A percentile compares a stretch with the other conserved stretches of the same genome.
phyloP scores from a whole-genome alignment of 2,113 vertebrate species.

The Cygnus atratus region DNA sequence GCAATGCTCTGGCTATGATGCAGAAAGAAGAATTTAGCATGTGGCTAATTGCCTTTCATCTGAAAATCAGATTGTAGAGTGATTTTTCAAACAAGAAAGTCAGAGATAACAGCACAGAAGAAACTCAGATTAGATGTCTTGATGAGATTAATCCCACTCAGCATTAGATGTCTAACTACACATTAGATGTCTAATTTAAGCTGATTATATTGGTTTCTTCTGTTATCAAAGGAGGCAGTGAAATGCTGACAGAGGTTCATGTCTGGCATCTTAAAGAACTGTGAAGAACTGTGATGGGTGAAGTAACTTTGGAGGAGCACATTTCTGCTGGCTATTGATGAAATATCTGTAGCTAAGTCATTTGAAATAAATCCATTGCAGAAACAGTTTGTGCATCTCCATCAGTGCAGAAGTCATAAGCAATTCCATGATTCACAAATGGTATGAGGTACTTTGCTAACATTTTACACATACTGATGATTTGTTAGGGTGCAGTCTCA shows the following conservation, averaged over 20 bases:
- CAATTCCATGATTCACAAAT: background rate
- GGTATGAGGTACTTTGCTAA: background rate
- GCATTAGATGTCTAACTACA: background rate
- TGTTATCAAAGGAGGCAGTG: background rate
- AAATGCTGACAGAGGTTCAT: background rate
- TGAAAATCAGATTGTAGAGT: background rate
- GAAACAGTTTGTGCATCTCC: background rate
- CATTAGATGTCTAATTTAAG: background rate
- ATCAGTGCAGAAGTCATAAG: background rate
- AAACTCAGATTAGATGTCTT: background rate
- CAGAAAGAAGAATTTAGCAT: background rate
- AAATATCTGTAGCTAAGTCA: background rate
- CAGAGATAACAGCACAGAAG: background rate
- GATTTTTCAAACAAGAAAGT: background rate
- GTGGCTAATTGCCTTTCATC: background rate
- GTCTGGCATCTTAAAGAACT: background rate
- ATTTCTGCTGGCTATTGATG: background rate
- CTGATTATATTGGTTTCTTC: background rate
- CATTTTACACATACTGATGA: background rate
- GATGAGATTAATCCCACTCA: background rate
- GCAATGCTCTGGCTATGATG: rapidly evolving
- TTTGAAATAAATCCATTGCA: background rate
- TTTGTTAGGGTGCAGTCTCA: background rate
- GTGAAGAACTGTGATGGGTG: background rate
- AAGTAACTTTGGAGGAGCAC: background rate